Evolutionary conservation across 2,797 vertebrate species (phyloP).

Genomic region (Halcyon chelicuti): DNA sequence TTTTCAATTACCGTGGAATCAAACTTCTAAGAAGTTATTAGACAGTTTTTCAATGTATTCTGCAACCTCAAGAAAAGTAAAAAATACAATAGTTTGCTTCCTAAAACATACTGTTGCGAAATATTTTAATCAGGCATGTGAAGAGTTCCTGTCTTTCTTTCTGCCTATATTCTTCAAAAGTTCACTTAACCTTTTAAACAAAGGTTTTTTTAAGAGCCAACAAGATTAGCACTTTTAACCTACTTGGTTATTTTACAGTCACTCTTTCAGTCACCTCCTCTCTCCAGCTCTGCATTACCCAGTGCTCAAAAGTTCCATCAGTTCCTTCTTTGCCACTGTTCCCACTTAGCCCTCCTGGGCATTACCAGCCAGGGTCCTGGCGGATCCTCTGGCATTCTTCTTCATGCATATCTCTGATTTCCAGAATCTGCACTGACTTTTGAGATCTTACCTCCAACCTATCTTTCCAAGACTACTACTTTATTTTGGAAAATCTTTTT

Average conservation of each 20-base stretch:
- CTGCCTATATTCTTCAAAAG: neutral
- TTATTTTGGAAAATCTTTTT: neutral
- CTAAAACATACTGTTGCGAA: neutral
- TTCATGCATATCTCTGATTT: neutral
- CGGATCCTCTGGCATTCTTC: neutral
- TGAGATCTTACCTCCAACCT: neutral
- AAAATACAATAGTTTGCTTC: neutral
- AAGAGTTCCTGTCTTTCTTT: neutral
- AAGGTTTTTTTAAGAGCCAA: too few relatives aligned
- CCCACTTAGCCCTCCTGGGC: neutral
- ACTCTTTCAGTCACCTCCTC: neutral
- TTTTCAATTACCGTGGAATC: neutral
- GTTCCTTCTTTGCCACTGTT: neutral
- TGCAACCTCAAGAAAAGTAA: neutral
- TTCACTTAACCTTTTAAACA: neutral
- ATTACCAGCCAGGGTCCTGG: neutral
- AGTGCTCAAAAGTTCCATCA: neutral
- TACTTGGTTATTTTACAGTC: neutral
- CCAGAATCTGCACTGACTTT: neutral
- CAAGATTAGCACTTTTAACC: neutral
- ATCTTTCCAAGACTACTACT: neutral
- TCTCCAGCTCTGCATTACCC: neutral
- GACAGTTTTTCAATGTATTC: neutral
- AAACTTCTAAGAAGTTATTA: neutral
- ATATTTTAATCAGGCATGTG: neutral